Percentiles rank a stretch among this genome's conserved stretches.
These are phyloP conservation scores for Hepsetus odoe DNA, from an alignment of 2,113 vertebrate genomes.

Conservation along the genomic window DNA sequence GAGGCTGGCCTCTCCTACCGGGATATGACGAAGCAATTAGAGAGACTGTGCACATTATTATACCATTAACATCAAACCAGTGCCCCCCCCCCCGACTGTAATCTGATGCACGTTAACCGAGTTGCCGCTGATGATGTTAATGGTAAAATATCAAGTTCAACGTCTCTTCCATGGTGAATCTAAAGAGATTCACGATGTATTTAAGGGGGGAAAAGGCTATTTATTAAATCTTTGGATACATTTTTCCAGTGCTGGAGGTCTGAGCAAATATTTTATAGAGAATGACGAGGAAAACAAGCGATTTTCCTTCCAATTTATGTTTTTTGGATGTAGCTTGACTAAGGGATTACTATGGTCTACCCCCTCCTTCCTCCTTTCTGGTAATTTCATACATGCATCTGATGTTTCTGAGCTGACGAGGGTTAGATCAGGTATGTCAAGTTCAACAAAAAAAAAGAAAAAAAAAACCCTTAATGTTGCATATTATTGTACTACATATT, in stretches of 20 bases:
- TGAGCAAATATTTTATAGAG: slow-evolving; percentile 65
- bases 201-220: slow-evolving; percentile 68
- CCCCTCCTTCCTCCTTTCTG: slow-evolving; percentile 67
- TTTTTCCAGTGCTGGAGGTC: slow-evolving; percentile 70
- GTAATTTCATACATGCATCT: slow-evolving; percentile 67
- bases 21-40: slow-evolving; percentile 55
- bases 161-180: slow-evolving; percentile 73
- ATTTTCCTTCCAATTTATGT: slow-evolving; percentile 55
- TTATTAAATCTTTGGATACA: slow-evolving; percentile 72
- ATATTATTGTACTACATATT: slow-evolving; percentile 55
- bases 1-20: slow-evolving; percentile 34
- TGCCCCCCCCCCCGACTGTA: slow-evolving; percentile 37
- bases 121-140: slow-evolving; percentile 53
- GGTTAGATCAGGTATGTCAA: slow-evolving; percentile 72
- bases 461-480: slow-evolving; percentile 36
- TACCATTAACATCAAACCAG: slow-evolving; percentile 57
- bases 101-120: slow-evolving; percentile 31
- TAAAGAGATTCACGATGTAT: slow-evolving; percentile 60
- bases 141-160: slow-evolving; percentile 62
- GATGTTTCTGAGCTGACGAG: slow-evolving; percentile 73
- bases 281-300: slow-evolving; percentile 59
- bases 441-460: background rate
- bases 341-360: slow-evolving; percentile 75
- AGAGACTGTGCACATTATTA: slow-evolving; percentile 50
- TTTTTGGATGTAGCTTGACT: slow-evolving; percentile 73